Conservation (phyloP, 2,113 vertebrate genomes). For the Hyaena hyaena region DNA sequence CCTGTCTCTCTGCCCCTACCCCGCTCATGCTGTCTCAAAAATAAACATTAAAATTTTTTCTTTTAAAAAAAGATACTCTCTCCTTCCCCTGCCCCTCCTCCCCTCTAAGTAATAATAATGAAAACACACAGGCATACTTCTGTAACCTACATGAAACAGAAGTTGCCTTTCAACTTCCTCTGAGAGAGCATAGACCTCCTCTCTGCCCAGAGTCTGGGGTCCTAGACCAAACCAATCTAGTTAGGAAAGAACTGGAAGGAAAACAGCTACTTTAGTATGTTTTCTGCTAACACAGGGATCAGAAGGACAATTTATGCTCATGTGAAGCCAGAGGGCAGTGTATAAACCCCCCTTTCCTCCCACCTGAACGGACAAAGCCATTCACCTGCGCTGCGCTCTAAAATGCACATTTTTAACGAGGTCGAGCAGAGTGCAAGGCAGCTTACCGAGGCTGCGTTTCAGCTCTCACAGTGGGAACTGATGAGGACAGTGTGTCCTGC, state of each 20-base stretch:
- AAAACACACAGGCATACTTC: background rate
- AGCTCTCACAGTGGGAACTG: background rate
- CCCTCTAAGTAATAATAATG: too few species aligned
- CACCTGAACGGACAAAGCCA: background rate
- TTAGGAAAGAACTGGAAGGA: background rate
- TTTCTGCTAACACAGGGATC: background rate
- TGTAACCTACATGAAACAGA: too few species aligned
- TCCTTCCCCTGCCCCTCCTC: too few species aligned
- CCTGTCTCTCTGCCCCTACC: too few species aligned
- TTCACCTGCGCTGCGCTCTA: too few species aligned
- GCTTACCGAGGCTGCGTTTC: background rate
- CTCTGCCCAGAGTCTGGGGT: background rate
- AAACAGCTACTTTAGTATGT: background rate
- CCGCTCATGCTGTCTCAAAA: too few species aligned
- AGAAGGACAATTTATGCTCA: background rate
- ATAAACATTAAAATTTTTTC: too few species aligned
- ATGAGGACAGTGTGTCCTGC: background rate
- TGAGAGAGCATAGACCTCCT: background rate
- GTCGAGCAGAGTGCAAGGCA: background rate
- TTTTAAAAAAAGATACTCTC: too few species aligned
- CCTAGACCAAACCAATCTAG: background rate
- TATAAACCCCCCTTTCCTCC: background rate
- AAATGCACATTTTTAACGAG: background rate
- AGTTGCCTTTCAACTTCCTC: background rate
- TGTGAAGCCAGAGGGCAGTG: background rate